phyloP scores from a whole-genome alignment of 2,113 vertebrate species.

The Aythya baeri region DNA sequence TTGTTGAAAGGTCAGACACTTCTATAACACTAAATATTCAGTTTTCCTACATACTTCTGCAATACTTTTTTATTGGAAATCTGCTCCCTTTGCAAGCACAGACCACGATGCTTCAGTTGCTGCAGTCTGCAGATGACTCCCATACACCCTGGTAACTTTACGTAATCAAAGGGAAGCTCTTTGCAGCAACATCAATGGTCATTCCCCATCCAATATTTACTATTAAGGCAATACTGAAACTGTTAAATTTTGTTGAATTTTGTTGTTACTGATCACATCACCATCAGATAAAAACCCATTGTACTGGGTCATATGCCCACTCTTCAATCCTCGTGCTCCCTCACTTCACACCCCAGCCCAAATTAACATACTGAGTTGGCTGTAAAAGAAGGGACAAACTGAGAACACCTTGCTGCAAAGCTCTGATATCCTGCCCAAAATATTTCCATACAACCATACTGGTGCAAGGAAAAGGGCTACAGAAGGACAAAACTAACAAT shows the following conservation, averaged over 20 bases:
- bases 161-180: neutral
- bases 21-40: neutral
- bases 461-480: neutral
- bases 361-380: neutral
- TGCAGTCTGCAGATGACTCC: neutral
- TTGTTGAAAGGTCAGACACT: neutral
- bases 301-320: accelerated
- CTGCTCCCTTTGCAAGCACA: neutral
- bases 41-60: neutral
- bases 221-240: neutral
- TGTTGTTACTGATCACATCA: neutral
- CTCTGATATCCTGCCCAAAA: neutral
- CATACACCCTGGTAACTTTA: neutral
- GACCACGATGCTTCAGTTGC: neutral
- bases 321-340: neutral
- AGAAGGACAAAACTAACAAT: neutral
- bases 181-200: neutral
- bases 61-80: neutral
- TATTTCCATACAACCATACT: neutral
- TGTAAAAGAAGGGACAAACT: neutral
- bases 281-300: neutral
- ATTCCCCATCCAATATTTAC: neutral
- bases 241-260: neutral
- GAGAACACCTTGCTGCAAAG: neutral
- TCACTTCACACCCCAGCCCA: neutral